phyloP scores from a whole-genome alignment of 64 coral and sea anemone genomes.

The Dendrophyllia cribrosa region DNA sequence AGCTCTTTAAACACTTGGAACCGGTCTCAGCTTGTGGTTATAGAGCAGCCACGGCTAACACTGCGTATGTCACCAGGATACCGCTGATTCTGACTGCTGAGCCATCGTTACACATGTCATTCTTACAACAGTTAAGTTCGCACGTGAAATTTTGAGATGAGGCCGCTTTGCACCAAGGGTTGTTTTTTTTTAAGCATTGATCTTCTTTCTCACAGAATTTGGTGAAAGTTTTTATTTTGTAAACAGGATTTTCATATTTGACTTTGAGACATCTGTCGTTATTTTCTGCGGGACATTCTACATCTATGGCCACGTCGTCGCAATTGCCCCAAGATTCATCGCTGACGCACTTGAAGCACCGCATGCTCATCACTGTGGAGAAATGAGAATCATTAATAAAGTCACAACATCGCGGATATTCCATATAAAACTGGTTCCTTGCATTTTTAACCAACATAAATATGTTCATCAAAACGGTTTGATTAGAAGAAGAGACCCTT shows the following conservation, averaged over 20 bases:
- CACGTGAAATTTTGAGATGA: not conserved
- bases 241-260: not conserved
- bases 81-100: not conserved
- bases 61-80: not conserved
- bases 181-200: not conserved
- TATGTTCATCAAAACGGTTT: no score
- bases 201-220: not conserved
- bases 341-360: not conserved
- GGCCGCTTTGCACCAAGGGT: not conserved
- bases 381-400: not conserved
- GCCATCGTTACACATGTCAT: not conserved
- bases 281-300: not conserved
- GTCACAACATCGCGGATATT: no score
- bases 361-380: not conserved
- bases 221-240: not conserved
- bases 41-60: not conserved
- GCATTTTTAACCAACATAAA: no score
- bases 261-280: not conserved
- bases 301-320: not conserved
- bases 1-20: no score
- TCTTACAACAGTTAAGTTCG: not conserved
- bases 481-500: no score
- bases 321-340: not conserved
- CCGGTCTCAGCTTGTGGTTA: no score
- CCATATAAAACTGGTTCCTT: no score